Evolutionary conservation across 2,113 vertebrate genomes (phyloP), one percentile per base, ranked within the genome.

Genomic region (Marmota monax): DNA sequence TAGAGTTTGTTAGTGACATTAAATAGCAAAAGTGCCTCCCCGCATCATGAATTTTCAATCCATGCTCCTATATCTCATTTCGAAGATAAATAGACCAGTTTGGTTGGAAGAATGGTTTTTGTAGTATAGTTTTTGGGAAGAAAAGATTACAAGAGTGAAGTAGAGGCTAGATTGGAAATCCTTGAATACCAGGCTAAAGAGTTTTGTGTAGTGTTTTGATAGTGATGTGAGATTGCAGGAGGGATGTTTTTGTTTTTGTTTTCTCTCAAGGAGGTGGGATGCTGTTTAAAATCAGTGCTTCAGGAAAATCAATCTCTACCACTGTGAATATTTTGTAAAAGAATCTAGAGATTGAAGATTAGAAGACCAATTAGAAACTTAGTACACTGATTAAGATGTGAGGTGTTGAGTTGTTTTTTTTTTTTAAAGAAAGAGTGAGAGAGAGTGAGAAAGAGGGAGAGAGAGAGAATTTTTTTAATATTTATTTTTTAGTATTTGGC

Each of bases 241-340:
- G 25, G 32, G n/a, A 12, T 51, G 48, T 51, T 51, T 65, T 63
- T 70, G 77, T 69, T 25, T 18, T 56, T 51, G 48, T 56, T 56
- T 56, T 56, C 18, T 20, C 56, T 18, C 23, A 45, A 42, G 23
- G 1, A 69, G 29, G 18, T 27, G 22, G 23, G 23, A 63, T 63
- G 61, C 77, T 61, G 32, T 70, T 84, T 84, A 14, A 34, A 89
- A 77, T 34, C 56, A 80, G 1, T 80, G 20, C 67, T 82, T 90
- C 37, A 74, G 85, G 63, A 93, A 89, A 78, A 63, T 88, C 78
- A 70, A 70, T 70, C 76, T 69, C 61, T 77, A 42, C 39, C 70
- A 17, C 34, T 29, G 29, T 51, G 45, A 32, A 23, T 34, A 42
- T 70, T 23, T 42, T 86, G 14, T 45, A 70, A 80, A 37, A 90